Evolutionary conservation across 2,888 invertebrate species (phyloP).

Genomic region (Chromoteleia sp.): DNA sequence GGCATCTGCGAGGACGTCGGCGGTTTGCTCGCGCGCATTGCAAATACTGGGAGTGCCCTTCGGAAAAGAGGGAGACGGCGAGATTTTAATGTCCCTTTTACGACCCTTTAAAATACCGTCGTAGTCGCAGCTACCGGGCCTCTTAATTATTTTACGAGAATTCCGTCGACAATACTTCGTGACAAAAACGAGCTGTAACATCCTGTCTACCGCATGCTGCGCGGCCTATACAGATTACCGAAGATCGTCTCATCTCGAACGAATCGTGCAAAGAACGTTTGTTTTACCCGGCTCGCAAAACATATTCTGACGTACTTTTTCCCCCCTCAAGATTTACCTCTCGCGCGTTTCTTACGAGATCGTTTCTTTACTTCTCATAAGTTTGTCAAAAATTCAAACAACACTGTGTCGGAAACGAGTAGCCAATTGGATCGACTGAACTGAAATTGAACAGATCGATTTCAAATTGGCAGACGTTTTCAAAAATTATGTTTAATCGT

Average conservation of each 20-base stretch:
- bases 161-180: slow-evolving; percentile 82
- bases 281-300: slow-evolving; percentile 35
- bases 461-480: too few species aligned
- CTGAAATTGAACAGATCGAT: too few species aligned
- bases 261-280: slow-evolving; percentile 46
- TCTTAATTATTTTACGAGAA: slow-evolving; percentile 84
- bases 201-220: slow-evolving; percentile 77
- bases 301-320: slow-evolving; percentile 19
- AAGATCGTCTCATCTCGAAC: slow-evolving; percentile 54
- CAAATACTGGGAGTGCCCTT: slow-evolving; percentile 57
- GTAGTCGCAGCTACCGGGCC: slow-evolving; percentile 78
- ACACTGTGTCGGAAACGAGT: slow-evolving; percentile 1
- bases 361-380: too few species aligned
- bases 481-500: too few species aligned
- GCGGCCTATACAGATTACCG: slow-evolving; percentile 64
- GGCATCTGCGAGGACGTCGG: slow-evolving; percentile 13
- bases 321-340: slow-evolving; percentile 7
- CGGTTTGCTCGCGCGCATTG: slow-evolving; percentile 53
- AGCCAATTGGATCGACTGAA: too few species aligned
- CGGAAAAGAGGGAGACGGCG: slow-evolving; percentile 74
- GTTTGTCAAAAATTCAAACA: slow-evolving; percentile 3
- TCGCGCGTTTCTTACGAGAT: not conserved
- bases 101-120: slow-evolving; percentile 83
- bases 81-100: slow-evolving; percentile 84
- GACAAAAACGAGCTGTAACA: slow-evolving; percentile 82